Base-by-base conservation (phyloP, 92 coral and sea anemone genomes). In the Isaurus tuberculatus region DNA sequence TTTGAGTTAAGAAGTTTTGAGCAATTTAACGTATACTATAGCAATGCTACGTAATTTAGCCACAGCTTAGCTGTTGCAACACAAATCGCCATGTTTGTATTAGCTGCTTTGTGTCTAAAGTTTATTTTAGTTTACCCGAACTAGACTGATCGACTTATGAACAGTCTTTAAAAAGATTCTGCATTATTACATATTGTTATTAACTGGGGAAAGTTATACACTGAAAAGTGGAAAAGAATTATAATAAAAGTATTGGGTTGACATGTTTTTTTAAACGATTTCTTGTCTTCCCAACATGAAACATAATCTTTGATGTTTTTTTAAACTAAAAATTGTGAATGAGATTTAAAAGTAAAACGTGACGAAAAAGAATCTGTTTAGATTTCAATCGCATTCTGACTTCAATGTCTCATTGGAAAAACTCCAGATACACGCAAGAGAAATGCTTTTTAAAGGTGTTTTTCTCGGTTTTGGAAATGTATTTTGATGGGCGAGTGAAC, bases 211-310 rank as follows among this genome's bases (percentile, higher is more conserved):
- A 60, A 14, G 28, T 42, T 31, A 19, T 44, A 51, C 46, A 42
- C 46, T 42, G 0, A 42, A 51, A 17, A 49, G n/a, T 14, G 14
- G 20, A 53, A 60, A 13, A 15, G n/a, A 55, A 32, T 32, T 19
- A 26, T 58, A 53, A 74, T 74, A 77, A 77, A 77, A 36, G 32
- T 40, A 15, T 77, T 57, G 70, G 82, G 69, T 77, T 55, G 82
- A 40, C 37, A 16, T 28, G 8, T 34, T 31, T 31, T 15, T 31
- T 5, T 25, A 27, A 7, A 19, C 8, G 63, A 19, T 1, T 55
- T 55, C 11, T 22, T 73, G 79, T 73, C 51, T 73, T 49, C 26
- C n/a, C 43, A 15, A n/a, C 30, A 16, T 73, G 37, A 48, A 19
- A 8, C 51, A 7, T 65, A 33, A 33, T 70, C 26, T 3, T 5